Evolutionary conservation across 2,113 vertebrate species (phyloP), one percentile per base, ranked within the genome.

Genomic region (Meriones unguiculatus): DNA sequence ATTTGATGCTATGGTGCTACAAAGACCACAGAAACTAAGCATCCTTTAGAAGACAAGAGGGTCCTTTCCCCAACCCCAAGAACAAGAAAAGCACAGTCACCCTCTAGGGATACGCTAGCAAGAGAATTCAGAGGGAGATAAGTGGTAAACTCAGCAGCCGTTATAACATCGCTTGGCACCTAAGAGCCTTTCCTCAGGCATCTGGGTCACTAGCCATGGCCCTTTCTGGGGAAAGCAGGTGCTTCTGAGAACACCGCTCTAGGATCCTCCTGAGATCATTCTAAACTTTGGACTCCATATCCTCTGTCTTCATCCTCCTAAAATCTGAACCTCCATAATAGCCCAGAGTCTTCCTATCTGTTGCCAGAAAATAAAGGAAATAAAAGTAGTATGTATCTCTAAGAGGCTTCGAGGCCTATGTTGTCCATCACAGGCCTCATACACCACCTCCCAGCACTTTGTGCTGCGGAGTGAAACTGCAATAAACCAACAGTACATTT

Each of bases 401-500:
- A 20, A 17, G 81, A 57, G 22, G 30, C 38, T 41, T 2, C 1
- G 18, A 22, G 28, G 10, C 24, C 0, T 2, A 0, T 0, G 30
- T 1, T 8, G n/a, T 65, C 50, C 1, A 17, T 1, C 5, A 0
- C 65, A 59, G 46, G 72, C 35, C 3, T 1, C 18, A 0, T 62
- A 1, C 24, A 3, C 0, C 75, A 10, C 85, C 76, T 73, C 84
- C 76, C 0, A 1, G 9, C 0, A 0, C 41, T 1, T 20, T 69
- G 5, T 52, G 46, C 87, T 3, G 0, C 0, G 0, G 52, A 76
- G 18, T 57, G 5, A 0, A 3, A 3, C 75, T 11, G 35, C 69
- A 41, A 73, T 95, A 90, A 97, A 92, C 86, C 77, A 64, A 96
- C 54, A 69, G 77, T 90, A 20, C n/a, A 0, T 22, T 88, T 89